These are phyloP conservation scores for Ladona fulva DNA, from an alignment of 1,140 invertebrate species.

Conservation along the genomic window DNA sequence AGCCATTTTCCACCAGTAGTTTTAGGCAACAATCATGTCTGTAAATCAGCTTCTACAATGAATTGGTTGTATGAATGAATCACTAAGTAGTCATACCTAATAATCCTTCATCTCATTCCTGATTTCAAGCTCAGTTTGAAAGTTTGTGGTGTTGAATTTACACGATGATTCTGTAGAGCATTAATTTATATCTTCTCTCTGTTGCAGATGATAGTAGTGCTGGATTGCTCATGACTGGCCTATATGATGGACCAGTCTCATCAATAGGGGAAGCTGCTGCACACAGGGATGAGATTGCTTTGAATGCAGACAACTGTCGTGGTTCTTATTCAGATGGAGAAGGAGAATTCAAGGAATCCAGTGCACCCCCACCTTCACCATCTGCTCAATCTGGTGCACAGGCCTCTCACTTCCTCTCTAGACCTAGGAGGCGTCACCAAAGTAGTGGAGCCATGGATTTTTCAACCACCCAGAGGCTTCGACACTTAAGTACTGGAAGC, in stretches of 20 bases:
- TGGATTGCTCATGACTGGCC: constrained; percentile 48
- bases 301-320: neutral
- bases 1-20: too few relatives aligned
- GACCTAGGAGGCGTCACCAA: constrained; percentile 9
- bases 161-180: too few relatives aligned
- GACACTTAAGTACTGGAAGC: neutral
- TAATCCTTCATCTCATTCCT: too few relatives aligned
- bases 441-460: constrained; percentile 11
- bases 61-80: too few relatives aligned
- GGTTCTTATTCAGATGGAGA: neutral
- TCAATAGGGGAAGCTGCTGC: constrained; percentile 15
- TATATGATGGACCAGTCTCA: constrained; percentile 23
- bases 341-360: neutral
- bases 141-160: too few relatives aligned
- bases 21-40: too few relatives aligned
- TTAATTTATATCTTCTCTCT: too few relatives aligned
- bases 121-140: too few relatives aligned
- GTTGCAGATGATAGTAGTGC: constrained; percentile 47
- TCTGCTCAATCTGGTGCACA: neutral
- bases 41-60: too few relatives aligned
- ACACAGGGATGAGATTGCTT: neutral
- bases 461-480: neutral
- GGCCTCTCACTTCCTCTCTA: neutral
- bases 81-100: too few relatives aligned
- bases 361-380: neutral